These are phyloP conservation scores for Mustela lutreola DNA, from an alignment of 2,113 vertebrate species.

Conservation along the genomic window DNA sequence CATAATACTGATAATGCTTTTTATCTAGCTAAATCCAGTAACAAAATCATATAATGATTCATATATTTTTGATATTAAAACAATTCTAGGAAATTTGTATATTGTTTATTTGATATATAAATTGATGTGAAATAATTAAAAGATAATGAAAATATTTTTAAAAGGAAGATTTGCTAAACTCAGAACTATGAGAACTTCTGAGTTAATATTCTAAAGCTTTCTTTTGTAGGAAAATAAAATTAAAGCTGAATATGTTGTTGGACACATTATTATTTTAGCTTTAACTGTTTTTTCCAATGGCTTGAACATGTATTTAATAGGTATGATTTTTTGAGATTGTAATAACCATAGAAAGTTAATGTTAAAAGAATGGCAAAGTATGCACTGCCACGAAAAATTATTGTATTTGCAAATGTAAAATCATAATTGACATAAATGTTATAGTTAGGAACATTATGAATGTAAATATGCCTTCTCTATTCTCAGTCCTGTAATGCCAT, in stretches of 20 bases:
- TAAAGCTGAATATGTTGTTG: conserved; percentile 51
- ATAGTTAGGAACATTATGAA: conserved; percentile 82
- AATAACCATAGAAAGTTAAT: conserved; percentile 75
- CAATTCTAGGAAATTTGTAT: conserved; percentile 16
- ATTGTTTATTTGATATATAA: neutral
- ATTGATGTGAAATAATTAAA: conserved; percentile 24
- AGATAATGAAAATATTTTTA: conserved; percentile 43
- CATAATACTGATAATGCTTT: neutral
- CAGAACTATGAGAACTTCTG: conserved; percentile 7
- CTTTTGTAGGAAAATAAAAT: conserved; percentile 20
- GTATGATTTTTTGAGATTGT: conserved; percentile 66
- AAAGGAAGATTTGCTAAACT: conserved; percentile 19
- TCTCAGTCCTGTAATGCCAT: conserved; percentile 82
- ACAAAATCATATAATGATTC: conserved; percentile 11
- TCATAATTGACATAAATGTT: conserved; percentile 87
- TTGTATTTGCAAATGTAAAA: conserved; percentile 86
- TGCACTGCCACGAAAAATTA: conserved; percentile 84
- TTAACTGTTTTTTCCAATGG: conserved; percentile 61
- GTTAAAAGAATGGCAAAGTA: conserved; percentile 82
- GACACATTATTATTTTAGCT: conserved; percentile 58
- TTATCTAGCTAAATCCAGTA: conserved; percentile 31
- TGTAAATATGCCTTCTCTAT: conserved; percentile 85
- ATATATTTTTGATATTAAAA: conserved; percentile 27
- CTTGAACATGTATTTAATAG: conserved; percentile 72
- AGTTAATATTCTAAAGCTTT: conserved; percentile 21